Conservation (phyloP, 2,797 vertebrate species). For the Malacoctenus gilli region DNA sequence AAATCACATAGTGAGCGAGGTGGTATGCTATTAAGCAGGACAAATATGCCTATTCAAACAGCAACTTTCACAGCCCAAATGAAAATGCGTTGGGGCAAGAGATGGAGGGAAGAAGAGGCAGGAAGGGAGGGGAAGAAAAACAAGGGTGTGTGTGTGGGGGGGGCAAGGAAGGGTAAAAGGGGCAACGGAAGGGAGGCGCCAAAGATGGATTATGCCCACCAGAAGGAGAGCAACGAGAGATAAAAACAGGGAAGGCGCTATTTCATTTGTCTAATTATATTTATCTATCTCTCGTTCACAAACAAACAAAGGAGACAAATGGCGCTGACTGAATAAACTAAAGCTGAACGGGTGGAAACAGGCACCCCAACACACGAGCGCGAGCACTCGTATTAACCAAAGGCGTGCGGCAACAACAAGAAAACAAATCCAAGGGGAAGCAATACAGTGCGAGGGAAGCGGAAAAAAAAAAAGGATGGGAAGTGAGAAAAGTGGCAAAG, state of each 20-base stretch:
- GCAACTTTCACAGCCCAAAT: constrained; percentile 78
- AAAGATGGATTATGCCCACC: constrained; percentile 70
- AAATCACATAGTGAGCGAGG: constrained; percentile 76
- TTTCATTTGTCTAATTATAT: constrained; percentile 83
- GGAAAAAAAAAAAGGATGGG: constrained; percentile 39
- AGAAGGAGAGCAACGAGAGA: constrained; percentile 63
- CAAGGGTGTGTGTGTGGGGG: constrained; percentile 36
- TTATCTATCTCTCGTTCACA: constrained; percentile 72
- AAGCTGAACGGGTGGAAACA: constrained; percentile 52
- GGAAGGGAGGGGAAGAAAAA: constrained; percentile 21
- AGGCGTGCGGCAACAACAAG: constrained; percentile 29
- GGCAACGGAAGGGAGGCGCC: constrained; percentile 50
- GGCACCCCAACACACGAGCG: constrained; percentile 29
- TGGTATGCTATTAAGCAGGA: constrained; percentile 82
- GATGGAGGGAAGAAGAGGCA: constrained; percentile 11
- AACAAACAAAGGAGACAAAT: constrained; percentile 77
- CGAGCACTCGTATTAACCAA: constrained; percentile 48
- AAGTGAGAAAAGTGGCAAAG: constrained; percentile 50
- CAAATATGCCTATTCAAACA: constrained; percentile 86
- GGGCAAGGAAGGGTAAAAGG: constrained; percentile 65
- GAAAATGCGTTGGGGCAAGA: constrained; percentile 64
- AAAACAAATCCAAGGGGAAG: constrained; percentile 47
- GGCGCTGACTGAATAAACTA: constrained; percentile 56
- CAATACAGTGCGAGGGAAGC: constrained; percentile 20
- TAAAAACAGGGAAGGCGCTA: constrained; percentile 65